Evolutionary conservation across 1,140 invertebrate species (phyloP), one percentile per base, ranked within the genome.

Genomic region (Caenorhabditis briggsae): DNA sequence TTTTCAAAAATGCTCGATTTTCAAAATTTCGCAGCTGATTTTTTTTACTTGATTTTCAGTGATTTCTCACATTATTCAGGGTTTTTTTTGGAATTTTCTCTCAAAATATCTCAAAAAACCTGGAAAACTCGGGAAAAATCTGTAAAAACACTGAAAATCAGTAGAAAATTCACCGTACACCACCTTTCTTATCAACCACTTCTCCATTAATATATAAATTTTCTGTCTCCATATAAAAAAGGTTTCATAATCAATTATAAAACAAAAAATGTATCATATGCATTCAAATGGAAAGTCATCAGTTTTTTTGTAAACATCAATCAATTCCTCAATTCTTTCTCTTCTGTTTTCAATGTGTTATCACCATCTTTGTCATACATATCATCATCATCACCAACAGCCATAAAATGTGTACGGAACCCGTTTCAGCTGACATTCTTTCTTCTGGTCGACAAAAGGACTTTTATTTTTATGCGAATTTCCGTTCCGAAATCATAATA

Each of bases 391-490:
- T 78, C 70, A 23, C 46, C 46, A 78, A 78, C 33, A 33, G 33
- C 33, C 33, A 33, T 78, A 50, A 78, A 78, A 78, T 50, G 70
- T 78, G 70, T 78, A 78, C 70, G 70, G 70, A 78, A 78, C 70
- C 70, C 70, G 70, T 78, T 78, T 78, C 70, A 50, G 64, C 33
- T 70, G 64, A 70, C 64, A 20, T n/a, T 18, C 64, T 46, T 70
- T 41, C 33, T 33, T 33, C 33, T 33, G 33, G 33, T 33, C 33
- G 33, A 33, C 33, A 33, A 33, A 33, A 70, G 64, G 41, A 70
- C 64, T 70, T 70, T 48, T 48, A 70, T 70, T 33, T 33, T 33
- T 33, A 43, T 48, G n/a, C 59, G 9, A 64, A 43, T 46, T 46
- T 70, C 64, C 64, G 64, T 12, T 14, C 11, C 64, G 46, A 41